Evolutionary conservation across 1,140 invertebrate genomes (phyloP).

Genomic region (Heliconius himera): DNA sequence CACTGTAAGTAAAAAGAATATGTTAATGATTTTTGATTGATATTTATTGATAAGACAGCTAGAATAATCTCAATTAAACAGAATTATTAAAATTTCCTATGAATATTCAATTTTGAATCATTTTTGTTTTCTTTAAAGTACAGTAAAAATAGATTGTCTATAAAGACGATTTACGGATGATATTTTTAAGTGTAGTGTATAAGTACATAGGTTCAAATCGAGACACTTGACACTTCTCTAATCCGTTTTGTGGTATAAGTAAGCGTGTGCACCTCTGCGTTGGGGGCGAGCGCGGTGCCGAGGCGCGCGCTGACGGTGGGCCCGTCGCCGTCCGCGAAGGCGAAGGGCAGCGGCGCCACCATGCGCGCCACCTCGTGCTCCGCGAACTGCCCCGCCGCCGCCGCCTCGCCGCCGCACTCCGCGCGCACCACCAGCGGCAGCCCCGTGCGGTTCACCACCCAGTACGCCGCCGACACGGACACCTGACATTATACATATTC

Average conservation of each 20-base stretch:
- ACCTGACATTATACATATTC: constrained; percentile 31
- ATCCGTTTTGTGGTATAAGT: too few species aligned
- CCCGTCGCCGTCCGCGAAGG: constrained; percentile 93
- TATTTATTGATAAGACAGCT: neutral
- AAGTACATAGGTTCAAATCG: too few species aligned
- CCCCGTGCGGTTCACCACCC: constrained; percentile 98
- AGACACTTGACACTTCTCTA: too few species aligned
- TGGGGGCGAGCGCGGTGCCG: constrained; percentile 86
- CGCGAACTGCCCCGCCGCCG: constrained; percentile 95
- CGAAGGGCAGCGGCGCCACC: constrained; percentile 96
- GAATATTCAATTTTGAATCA: too few species aligned
- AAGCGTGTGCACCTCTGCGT: constrained; percentile 80
- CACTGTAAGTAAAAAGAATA: constrained; percentile 79
- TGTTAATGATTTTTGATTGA: too few species aligned
- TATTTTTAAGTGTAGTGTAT: too few species aligned
- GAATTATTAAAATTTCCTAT: too few species aligned
- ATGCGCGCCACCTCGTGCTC: constrained; percentile 97
- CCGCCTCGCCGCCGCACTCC: constrained; percentile 91
- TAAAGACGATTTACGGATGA: too few species aligned
- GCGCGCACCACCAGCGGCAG: constrained; percentile 96
- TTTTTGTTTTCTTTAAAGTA: too few species aligned
- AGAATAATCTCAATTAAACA: too few species aligned
- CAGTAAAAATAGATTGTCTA: too few species aligned
- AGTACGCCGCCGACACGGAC: constrained; percentile 92
- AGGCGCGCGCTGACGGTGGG: constrained; percentile 86